These are phyloP conservation scores for Nerophis lumbriciformis DNA, from an alignment of 2,113 vertebrate genomes.

Conservation along the genomic window DNA sequence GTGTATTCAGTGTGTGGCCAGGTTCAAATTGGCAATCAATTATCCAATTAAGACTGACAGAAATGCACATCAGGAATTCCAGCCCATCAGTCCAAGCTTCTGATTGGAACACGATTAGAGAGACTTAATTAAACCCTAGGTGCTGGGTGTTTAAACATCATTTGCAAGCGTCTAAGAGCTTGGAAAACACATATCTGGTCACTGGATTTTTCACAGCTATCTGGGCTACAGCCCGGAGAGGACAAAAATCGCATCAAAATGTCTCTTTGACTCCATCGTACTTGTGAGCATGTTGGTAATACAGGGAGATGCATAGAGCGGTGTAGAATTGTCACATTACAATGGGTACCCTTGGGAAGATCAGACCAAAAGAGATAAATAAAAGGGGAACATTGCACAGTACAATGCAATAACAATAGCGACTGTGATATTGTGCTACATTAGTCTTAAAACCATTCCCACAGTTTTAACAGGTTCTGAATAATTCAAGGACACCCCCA, in stretches of 20 bases:
- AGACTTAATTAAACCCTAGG: slow-evolving; percentile 77
- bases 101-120: slow-evolving; percentile 79
- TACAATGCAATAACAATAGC: slow-evolving; percentile 63
- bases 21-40: slow-evolving; percentile 82
- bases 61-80: slow-evolving; percentile 78
- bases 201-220: slow-evolving; percentile 43
- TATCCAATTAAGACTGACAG: slow-evolving; percentile 82
- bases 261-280: slow-evolving; percentile 14
- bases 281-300: slow-evolving; percentile 24
- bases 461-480: slow-evolving; percentile 59
- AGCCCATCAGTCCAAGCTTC: slow-evolving; percentile 73
- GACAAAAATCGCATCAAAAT: slow-evolving; percentile 25
- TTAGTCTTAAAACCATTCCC: slow-evolving; percentile 66
- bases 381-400: slow-evolving; percentile 55
- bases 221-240: slow-evolving; percentile 18
- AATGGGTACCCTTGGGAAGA: slow-evolving; percentile 59
- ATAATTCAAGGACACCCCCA: slow-evolving; percentile 70
- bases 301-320: slow-evolving; percentile 35
- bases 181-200: slow-evolving; percentile 63
- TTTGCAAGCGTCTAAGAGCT: slow-evolving; percentile 67
- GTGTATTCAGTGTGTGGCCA: slow-evolving; percentile 78
- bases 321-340: slow-evolving; percentile 50
- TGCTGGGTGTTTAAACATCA: slow-evolving; percentile 75
- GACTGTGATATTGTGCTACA: slow-evolving; percentile 60
- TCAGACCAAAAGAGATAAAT: slow-evolving; percentile 61